phyloP scores from a whole-genome alignment of 2,797 vertebrate species.

The Mus spretus region DNA sequence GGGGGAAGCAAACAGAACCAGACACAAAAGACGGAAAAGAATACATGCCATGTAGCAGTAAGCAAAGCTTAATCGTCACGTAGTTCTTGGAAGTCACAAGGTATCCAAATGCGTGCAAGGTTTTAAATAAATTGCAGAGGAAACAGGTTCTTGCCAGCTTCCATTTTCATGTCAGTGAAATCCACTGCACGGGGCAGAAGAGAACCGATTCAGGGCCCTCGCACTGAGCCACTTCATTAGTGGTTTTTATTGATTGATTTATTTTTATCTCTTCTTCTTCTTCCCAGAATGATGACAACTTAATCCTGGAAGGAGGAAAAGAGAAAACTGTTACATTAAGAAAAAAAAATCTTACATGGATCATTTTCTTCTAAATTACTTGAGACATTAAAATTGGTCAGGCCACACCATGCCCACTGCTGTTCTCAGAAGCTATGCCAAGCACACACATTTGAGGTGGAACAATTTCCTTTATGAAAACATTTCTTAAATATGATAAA shows the following conservation, averaged over 20 bases:
- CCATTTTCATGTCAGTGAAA: constrained; percentile 89
- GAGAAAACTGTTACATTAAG: constrained; percentile 81
- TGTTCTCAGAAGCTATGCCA: background rate
- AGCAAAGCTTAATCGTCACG: constrained; percentile 91
- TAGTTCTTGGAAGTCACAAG: constrained; percentile 91
- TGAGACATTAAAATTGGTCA: constrained; percentile 62
- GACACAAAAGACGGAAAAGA: constrained; percentile 89
- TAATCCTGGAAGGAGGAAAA: constrained; percentile 88
- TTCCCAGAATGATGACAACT: constrained; percentile 87
- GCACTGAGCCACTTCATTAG: constrained; percentile 86
- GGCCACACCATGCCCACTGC: background rate
- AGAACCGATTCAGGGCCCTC: constrained; percentile 86
- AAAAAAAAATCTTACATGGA: constrained; percentile 76
- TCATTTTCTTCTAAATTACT: constrained; percentile 67
- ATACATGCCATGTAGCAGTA: constrained; percentile 90
- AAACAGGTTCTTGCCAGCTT: constrained; percentile 90
- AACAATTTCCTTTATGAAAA: background rate
- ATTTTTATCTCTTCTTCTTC: constrained; percentile 81
- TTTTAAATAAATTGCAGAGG: constrained; percentile 90
- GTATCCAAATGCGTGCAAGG: constrained; percentile 92
- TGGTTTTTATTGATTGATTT: background rate
- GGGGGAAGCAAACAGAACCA: constrained; percentile 90
- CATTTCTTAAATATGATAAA: constrained; percentile 3
- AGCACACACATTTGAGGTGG: background rate
- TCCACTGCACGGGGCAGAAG: constrained; percentile 91